phyloP scores from a whole-genome alignment of 2,113 vertebrate genomes.

The Heliornis fulica region DNA sequence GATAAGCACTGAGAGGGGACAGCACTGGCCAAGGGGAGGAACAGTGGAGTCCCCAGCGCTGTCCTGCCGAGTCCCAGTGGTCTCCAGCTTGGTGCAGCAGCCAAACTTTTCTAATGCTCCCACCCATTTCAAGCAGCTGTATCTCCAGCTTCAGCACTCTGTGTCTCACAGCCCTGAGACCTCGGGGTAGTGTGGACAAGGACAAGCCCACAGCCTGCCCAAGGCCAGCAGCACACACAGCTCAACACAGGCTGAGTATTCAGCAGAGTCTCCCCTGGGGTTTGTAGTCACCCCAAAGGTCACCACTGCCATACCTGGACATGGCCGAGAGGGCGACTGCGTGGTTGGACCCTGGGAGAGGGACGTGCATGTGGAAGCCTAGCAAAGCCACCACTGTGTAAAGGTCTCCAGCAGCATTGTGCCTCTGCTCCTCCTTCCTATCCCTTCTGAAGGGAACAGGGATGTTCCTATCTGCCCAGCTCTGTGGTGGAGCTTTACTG shows the following conservation, averaged over 20 bases:
- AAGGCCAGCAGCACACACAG: not conserved
- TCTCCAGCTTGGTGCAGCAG: not conserved
- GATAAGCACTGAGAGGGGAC: not conserved
- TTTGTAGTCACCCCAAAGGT: not conserved
- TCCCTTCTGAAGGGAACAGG: not conserved
- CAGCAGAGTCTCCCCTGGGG: no score
- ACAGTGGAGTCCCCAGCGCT: rapidly evolving
- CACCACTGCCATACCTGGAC: not conserved
- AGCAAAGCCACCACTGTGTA: not conserved
- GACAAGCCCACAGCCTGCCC: not conserved
- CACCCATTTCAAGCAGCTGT: not conserved
- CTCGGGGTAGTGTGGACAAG: not conserved
- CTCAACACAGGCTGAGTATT: not conserved
- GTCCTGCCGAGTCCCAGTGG: not conserved
- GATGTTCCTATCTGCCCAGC: not conserved
- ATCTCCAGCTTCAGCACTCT: not conserved
- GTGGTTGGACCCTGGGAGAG: not conserved
- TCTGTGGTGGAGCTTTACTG: not conserved
- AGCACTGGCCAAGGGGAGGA: not conserved
- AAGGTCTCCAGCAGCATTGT: not conserved
- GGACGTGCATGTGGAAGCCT: not conserved
- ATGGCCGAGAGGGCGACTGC: not conserved
- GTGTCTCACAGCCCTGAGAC: not conserved
- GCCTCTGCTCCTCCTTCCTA: not conserved
- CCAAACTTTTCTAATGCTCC: not conserved